These are phyloP conservation scores for Mus caroli DNA, from an alignment of 2,797 vertebrate species.

Conservation along the genomic window DNA sequence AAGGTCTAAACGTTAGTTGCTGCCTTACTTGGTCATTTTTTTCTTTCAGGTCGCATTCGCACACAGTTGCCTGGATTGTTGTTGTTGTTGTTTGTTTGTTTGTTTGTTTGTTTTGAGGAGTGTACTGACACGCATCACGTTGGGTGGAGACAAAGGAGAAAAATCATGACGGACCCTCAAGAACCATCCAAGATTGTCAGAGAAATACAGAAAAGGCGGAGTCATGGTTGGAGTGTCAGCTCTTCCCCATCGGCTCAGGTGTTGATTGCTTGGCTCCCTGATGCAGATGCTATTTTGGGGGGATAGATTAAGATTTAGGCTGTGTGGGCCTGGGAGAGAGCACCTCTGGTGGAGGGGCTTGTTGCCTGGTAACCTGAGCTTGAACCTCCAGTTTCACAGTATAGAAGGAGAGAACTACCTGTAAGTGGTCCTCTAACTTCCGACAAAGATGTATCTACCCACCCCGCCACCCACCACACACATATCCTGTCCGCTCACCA, in stretches of 20 bases:
- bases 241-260: background rate
- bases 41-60: background rate
- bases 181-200: background rate
- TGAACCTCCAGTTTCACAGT: background rate
- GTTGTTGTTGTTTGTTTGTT: background rate
- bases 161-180: background rate
- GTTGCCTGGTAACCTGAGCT: background rate
- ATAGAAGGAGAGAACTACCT: background rate
- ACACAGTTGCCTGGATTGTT: background rate
- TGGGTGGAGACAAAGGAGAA: background rate
- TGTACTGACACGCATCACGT: background rate
- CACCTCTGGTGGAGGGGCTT: background rate
- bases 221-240: background rate
- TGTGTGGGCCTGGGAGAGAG: background rate
- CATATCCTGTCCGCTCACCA: background rate
- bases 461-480: background rate
- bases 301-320: background rate
- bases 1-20: constrained; percentile 6
- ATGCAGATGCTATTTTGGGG: background rate
- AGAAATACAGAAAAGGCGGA: background rate
- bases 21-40: background rate
- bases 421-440: background rate
- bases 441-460: background rate
- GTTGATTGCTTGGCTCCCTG: background rate
- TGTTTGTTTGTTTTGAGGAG: background rate